A percentile compares a stretch with the other conserved stretches of the same genome.
phyloP scores from a whole-genome alignment of 2,888 invertebrate species.

The Callyntrura sp. region DNA sequence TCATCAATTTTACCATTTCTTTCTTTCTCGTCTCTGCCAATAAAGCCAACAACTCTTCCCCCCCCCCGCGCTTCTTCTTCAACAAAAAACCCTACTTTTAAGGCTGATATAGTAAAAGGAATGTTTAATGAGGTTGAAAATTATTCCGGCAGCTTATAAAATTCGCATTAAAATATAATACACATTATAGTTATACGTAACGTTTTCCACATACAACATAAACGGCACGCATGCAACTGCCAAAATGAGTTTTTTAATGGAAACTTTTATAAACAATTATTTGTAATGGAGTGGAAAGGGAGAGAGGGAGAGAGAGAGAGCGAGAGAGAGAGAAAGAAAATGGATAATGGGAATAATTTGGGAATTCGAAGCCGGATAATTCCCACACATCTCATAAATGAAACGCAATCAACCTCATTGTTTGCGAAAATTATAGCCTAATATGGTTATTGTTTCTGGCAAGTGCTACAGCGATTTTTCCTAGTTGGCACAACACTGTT shows the following conservation, averaged over 20 bases:
- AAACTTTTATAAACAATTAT: background rate
- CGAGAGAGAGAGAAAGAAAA: background rate
- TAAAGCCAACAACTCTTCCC: no score
- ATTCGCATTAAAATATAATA: background rate
- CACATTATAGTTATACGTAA: background rate
- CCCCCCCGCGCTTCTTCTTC: no score
- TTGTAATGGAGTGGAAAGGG: background rate
- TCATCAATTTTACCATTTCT: background rate
- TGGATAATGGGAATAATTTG: background rate
- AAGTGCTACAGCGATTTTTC: background rate
- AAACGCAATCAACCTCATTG: slow-evolving; percentile 36
- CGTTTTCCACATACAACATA: no score
- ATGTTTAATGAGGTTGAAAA: background rate
- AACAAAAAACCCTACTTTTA: no score
- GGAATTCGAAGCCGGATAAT: slow-evolving; percentile 57
- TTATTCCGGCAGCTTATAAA: slow-evolving; percentile 14
- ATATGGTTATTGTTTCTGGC: background rate
- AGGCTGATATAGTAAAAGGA: no score
- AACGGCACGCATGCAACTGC: background rate
- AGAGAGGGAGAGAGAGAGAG: background rate
- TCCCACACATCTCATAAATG: slow-evolving; percentile 39
- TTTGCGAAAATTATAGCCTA: slow-evolving; percentile 1
- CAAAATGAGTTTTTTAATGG: background rate
- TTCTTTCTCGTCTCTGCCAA: background rate
- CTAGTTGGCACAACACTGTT: no score